Base-by-base conservation (phyloP, 2,113 vertebrate species). In the Heterotilapia buettikoferi region DNA sequence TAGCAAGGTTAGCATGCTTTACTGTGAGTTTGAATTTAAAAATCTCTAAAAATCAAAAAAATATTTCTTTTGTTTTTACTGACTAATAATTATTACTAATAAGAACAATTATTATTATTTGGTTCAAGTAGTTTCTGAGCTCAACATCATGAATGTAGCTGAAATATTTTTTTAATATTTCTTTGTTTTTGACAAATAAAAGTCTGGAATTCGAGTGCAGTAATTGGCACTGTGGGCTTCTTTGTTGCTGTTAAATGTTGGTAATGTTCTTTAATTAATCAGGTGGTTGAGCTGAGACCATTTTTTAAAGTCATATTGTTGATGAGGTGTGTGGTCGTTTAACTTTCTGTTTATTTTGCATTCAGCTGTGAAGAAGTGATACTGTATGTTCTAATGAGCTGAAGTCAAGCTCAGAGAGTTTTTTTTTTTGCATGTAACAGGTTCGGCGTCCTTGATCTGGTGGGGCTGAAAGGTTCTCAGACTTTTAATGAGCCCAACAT, bases 341-440 rank as follows among this genome's bases (percentile, higher is more conserved):
- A 91, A 91, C 92, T 80, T 88, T 85, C 63, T 86, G 89, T 63
- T 93, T 90, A 52, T 8, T 92, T 80, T 71, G 82, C 66, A 26
- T 84, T 92, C n/a, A 43, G 73, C 92, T 82, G 84, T 89, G 85
- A 83, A 63, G 85, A 31, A 40, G 88, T 81, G 40, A 80, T 82
- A 16, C 50, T n/a, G 59, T 6, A 45, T 79, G 88, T 80, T 90
- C 83, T 94, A 92, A 92, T 88, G 90, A 90, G 88, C 19, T 47
- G 3, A 21, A n/a, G 52, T 86, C 82, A 2, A 80, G 83, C 88
- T 80, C 14, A 2, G 71, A 76, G 89, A 63, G 40, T 26, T 26
- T 26, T 26, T 8, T 68, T 29, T 61, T 29, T 38, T 7, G 76
- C 16, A 80, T 21, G 4, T 3, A 59, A 86, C 83, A 91, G 87